These are phyloP conservation scores for Mungos mungo DNA, from an alignment of 2,113 vertebrate genomes.

Conservation along the genomic window DNA sequence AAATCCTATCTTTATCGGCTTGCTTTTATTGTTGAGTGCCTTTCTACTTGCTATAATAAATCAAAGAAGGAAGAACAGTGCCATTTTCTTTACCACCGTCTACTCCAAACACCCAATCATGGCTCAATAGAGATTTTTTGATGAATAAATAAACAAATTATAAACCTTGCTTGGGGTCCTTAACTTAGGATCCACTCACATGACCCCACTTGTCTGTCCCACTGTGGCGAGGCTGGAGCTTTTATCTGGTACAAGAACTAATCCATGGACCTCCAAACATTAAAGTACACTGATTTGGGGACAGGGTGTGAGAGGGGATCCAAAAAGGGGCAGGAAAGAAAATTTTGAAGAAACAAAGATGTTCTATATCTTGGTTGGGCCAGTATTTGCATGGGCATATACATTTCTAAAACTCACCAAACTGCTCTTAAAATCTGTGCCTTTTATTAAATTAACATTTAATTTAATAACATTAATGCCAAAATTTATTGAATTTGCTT, in stretches of 20 bases:
- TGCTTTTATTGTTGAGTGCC: not conserved
- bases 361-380: not conserved
- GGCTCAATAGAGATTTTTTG: not conserved
- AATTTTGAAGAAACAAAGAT: not conserved
- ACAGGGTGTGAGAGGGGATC: rapidly evolving
- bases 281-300: not conserved
- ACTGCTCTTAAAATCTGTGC: not conserved
- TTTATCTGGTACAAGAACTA: not conserved
- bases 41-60: not conserved
- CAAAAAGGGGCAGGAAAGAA: not conserved
- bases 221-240: not conserved
- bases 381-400: not conserved
- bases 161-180: not conserved
- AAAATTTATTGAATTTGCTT: not conserved
- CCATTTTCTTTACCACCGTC: not conserved
- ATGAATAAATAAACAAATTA: not conserved
- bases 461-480: not conserved
- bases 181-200: not conserved
- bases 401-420: not conserved
- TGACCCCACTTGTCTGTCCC: not conserved
- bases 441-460: constrained; percentile 27
- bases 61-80: not conserved
- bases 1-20: not conserved
- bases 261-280: not conserved
- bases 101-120: not conserved